Evolutionary conservation across 2,888 invertebrate genomes (phyloP).

Genomic region (Chydorus sphaericus): DNA sequence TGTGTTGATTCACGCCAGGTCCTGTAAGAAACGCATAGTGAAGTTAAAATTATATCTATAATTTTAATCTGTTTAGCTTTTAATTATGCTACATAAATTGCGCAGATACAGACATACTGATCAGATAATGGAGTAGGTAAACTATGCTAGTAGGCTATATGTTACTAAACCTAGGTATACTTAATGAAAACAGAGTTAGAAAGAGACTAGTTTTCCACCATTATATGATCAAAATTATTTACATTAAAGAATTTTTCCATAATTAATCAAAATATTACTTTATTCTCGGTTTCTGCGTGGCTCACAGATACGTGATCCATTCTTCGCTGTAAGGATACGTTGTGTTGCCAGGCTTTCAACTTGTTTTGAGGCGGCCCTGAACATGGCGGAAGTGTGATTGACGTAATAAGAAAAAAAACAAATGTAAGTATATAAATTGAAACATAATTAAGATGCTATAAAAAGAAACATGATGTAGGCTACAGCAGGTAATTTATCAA

Average conservation of each 20-base stretch:
- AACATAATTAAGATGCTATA: too few species aligned
- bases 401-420: neutral
- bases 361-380: constrained; percentile 5
- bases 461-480: too few species aligned
- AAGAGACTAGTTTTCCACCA: neutral
- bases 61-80: neutral
- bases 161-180: neutral
- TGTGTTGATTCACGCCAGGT: constrained; percentile 10
- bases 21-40: neutral
- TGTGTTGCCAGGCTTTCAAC: constrained; percentile 11
- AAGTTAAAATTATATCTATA: neutral
- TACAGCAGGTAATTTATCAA: too few species aligned
- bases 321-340: neutral
- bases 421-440: too few species aligned
- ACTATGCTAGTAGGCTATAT: neutral
- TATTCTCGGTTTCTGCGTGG: constrained; percentile 10
- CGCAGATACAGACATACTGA: neutral
- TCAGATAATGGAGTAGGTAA: neutral
- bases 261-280: too few species aligned
- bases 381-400: neutral
- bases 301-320: constrained; percentile 3
- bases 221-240: too few species aligned
- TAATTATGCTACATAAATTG: neutral
- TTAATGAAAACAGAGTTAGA: neutral
- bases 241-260: too few species aligned